Base-by-base conservation (phyloP, 2,888 invertebrate species). In the Drosophila algonquin region DNA sequence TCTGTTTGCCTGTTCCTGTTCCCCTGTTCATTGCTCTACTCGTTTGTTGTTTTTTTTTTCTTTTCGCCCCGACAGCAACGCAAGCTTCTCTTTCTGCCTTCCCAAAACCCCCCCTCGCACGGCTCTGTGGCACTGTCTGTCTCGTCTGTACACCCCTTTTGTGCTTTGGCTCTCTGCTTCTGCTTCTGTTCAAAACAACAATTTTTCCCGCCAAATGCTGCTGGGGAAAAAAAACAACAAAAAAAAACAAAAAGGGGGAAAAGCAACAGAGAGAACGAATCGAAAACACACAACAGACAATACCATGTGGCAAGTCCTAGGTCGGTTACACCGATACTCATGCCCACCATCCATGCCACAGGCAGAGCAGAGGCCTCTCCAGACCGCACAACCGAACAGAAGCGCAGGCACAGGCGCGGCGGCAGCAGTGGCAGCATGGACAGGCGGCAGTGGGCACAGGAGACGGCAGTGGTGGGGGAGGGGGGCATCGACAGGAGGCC, bases 231-330 rank as follows among this genome's bases (percentile, higher is more conserved):
- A 40, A 3, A 40, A 2, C 6, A 40, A 32, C 40, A 40, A 14
- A 40, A 40, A 40, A 0, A n/a, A 40, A 32, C 8, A 32, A 48
- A 32, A 76, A 63, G 53, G 77, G 73, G 77, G 77, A 74, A 62
- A 70, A 65, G 62, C 65, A 77, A 58, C 52, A 67, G 59, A 63
- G 53, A 46, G 62, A 73, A 47, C 63, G 51, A 52, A 78, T 48
- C 63, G 61, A 40, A 69, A 60, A 56, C 55, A 71, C 45, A 68
- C 73, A 64, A 69, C 85, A 82, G 88, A 90, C 90, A 90, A 90
- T 87, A 87, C 77, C 80, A 84, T 81, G 87, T 90, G 83, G 80
- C 87, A 90, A 90, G 90, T 90, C 90, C 90, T 90, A 90, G 90
- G 90, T 90, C 90, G 90, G 90, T 90, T 90, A 90, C 90, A 88